These are phyloP conservation scores for Elachura formosa DNA, from an alignment of 2,113 vertebrate genomes.

Conservation along the genomic window DNA sequence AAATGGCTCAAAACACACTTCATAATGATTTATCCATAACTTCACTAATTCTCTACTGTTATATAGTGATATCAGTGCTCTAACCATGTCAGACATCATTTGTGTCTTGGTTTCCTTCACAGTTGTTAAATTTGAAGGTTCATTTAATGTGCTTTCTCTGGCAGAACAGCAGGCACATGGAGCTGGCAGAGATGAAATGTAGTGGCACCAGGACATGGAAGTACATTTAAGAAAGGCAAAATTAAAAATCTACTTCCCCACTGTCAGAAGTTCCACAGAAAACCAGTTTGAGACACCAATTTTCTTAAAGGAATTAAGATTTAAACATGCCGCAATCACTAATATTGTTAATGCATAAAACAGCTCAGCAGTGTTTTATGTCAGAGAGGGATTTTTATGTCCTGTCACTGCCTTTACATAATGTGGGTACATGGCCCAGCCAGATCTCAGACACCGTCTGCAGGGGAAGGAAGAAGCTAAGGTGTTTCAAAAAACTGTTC, in stretches of 20 bases:
- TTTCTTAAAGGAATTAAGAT: not conserved
- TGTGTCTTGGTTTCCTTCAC: not conserved
- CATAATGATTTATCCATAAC: not conserved
- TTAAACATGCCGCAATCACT: not conserved
- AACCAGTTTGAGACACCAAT: slow-evolving; percentile 24
- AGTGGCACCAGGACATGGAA: not conserved
- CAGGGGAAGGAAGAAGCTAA: not conserved
- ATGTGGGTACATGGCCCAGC: not conserved
- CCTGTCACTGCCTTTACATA: not conserved
- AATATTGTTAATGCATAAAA: not conserved
- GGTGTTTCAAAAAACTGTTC: not conserved
- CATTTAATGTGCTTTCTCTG: not conserved
- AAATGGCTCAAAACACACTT: not conserved
- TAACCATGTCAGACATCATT: not conserved
- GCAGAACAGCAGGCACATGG: not conserved
- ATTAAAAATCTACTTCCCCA: slow-evolving; percentile 21
- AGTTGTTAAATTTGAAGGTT: not conserved
- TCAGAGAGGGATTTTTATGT: not conserved
- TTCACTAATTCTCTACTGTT: not conserved
- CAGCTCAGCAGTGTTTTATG: not conserved
- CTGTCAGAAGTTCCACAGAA: slow-evolving; percentile 63
- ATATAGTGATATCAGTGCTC: not conserved
- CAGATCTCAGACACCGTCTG: not conserved
- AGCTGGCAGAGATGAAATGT: not conserved
- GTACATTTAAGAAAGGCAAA: not conserved